These are phyloP conservation scores for Scaptomyza graminum DNA, from an alignment of 1,140 invertebrate species.

Conservation along the genomic window DNA sequence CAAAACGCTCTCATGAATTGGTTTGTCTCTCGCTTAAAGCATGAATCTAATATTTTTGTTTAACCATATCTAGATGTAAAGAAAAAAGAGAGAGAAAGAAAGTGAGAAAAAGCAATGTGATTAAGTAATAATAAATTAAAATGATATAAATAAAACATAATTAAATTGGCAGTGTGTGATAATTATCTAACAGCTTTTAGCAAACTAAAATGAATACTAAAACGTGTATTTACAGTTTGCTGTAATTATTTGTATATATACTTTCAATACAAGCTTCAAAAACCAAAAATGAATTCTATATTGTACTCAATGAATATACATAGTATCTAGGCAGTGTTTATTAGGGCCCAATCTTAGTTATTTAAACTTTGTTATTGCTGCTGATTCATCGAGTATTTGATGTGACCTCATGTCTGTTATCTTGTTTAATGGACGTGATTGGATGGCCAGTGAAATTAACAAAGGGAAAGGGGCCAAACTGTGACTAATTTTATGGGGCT, in stretches of 20 bases:
- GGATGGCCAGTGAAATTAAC: not conserved
- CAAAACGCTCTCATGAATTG: constrained; percentile 48
- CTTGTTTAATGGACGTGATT: constrained; percentile 25
- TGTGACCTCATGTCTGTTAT: not conserved
- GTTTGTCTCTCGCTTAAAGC: constrained; percentile 57
- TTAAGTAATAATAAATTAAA: constrained; percentile 27
- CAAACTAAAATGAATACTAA: constrained; percentile 5
- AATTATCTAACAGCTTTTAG: constrained; percentile 7
- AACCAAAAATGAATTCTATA: constrained; percentile 6
- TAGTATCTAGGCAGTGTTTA: constrained; percentile 27
- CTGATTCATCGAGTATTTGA: not conserved
- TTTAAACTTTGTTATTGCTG: not conserved
- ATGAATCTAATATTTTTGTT: constrained; percentile 77
- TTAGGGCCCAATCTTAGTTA: not conserved
- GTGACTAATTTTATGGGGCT: not conserved
- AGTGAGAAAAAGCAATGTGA: constrained; percentile 51
- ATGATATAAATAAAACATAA: constrained; percentile 32
- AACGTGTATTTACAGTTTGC: constrained; percentile 31
- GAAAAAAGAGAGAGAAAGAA: constrained; percentile 44
- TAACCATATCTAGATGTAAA: constrained; percentile 73
- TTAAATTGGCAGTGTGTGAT: constrained; percentile 47
- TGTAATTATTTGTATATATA: not conserved
- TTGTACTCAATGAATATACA: not conserved
- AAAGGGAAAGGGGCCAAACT: not conserved
- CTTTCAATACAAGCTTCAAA: not conserved